Evolutionary conservation across 2,888 invertebrate species (phyloP).

Genomic region (Pachycephus smyrnensis): DNA sequence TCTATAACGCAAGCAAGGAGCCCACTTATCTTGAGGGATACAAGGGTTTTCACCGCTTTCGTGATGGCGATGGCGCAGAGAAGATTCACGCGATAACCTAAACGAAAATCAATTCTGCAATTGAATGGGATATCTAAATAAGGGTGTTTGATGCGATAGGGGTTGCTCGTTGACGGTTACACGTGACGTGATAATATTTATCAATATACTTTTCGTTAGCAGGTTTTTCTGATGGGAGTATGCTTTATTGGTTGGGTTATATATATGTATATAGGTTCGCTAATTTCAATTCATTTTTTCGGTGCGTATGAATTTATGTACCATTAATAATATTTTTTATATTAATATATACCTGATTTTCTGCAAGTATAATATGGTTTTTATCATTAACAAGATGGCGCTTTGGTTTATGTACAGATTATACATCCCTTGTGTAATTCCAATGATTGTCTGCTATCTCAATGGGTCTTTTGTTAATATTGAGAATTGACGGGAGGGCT

Average conservation of each 20-base stretch:
- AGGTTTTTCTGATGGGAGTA: too few relatives aligned
- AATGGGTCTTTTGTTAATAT: background rate
- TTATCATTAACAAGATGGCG: background rate
- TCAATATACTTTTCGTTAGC: background rate
- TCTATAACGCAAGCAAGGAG: slow-evolving; percentile 11
- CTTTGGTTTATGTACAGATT: background rate
- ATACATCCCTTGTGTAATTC: background rate
- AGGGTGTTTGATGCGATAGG: background rate
- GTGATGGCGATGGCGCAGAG: background rate
- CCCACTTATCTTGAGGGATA: slow-evolving; percentile 12
- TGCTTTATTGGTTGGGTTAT: too few relatives aligned
- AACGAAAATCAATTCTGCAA: slow-evolving; percentile 36
- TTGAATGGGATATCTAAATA: slow-evolving; percentile 9
- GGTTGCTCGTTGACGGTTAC: background rate
- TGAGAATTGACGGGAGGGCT: background rate
- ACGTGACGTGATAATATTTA: background rate
- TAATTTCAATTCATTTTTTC: too few relatives aligned
- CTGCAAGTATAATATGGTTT: background rate
- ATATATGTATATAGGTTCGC: too few relatives aligned
- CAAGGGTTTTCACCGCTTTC: slow-evolving; percentile 1
- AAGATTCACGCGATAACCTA: slow-evolving; percentile 29
- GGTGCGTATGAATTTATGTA: too few relatives aligned
- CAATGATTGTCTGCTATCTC: background rate
- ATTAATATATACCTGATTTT: background rate
- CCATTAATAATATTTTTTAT: too few relatives aligned